Conservation (phyloP, 2,888 invertebrate species). For the Cenopis cana region DNA sequence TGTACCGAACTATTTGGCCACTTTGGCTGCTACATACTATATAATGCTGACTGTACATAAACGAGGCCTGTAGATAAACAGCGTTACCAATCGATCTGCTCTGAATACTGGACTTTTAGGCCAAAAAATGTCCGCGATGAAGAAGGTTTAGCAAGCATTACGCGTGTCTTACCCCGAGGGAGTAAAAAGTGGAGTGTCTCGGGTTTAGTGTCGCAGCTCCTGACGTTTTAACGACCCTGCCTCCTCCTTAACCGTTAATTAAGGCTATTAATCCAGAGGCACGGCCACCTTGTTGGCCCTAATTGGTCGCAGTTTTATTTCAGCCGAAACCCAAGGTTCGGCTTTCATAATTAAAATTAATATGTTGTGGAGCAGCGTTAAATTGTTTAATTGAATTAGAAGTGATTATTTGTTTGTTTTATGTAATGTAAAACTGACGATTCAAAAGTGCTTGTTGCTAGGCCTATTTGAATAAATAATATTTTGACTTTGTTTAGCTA, state of each 20-base stretch:
- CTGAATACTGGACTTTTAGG: neutral
- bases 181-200: slow-evolving; percentile 44
- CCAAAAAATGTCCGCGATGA: slow-evolving; percentile 1
- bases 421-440: too few species aligned
- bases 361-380: slow-evolving; percentile 43
- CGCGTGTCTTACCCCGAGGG: slow-evolving; percentile 24
- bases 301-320: slow-evolving; percentile 82
- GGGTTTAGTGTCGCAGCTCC: slow-evolving; percentile 61
- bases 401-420: slow-evolving; percentile 28
- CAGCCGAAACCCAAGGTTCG: slow-evolving; percentile 65
- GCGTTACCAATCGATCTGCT: neutral
- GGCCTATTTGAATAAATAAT: too few species aligned
- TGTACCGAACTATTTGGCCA: too few species aligned
- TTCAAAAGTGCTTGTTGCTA: too few species aligned
- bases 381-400: slow-evolving; percentile 22
- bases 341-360: slow-evolving; percentile 71
- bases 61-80: neutral
- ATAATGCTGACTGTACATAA: neutral
- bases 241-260: slow-evolving; percentile 77
- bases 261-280: slow-evolving; percentile 80
- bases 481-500: too few species aligned
- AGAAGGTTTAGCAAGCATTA: slow-evolving; percentile 27
- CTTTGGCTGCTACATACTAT: too few species aligned
- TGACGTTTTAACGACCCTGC: slow-evolving; percentile 68
- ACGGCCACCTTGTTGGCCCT: slow-evolving; percentile 80